These are phyloP conservation scores for Zenarchopterus dispar DNA, from an alignment of 2,797 vertebrate species.

Conservation along the genomic window DNA sequence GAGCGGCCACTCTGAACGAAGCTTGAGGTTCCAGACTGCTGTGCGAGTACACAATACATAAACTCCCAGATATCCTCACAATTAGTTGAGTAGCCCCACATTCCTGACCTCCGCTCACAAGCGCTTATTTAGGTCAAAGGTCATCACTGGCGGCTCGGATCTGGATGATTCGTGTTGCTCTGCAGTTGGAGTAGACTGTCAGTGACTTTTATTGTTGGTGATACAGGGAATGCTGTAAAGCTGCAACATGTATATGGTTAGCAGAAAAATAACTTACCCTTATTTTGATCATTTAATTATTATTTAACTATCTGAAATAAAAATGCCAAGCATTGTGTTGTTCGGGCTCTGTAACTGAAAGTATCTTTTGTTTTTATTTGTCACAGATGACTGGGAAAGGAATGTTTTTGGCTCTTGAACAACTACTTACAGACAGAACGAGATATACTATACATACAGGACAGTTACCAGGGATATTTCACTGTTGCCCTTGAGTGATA, in stretches of 20 bases:
- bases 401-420: neutral
- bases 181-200: neutral
- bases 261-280: too few relatives aligned
- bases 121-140: conserved; percentile 63
- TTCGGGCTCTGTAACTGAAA: neutral
- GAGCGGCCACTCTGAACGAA: conserved; percentile 16
- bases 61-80: conserved; percentile 51
- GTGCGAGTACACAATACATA: conserved; percentile 54
- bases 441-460: too few relatives aligned
- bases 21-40: conserved; percentile 35
- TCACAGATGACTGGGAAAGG: neutral
- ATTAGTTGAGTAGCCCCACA: conserved; percentile 67
- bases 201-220: neutral
- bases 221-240: neutral
- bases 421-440: too few relatives aligned
- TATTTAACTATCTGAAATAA: neutral
- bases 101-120: conserved; percentile 64
- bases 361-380: conserved; percentile 1
- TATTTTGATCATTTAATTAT: neutral
- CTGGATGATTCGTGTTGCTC: conserved; percentile 16
- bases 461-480: too few relatives aligned
- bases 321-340: neutral
- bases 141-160: conserved; percentile 34
- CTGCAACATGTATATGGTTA: neutral
- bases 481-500: too few relatives aligned